A percentile compares a stretch with the other conserved stretches of the same genome.
Evolutionary conservation across 2,113 vertebrate genomes (phyloP).

Genomic region (Dipodomys ordii): DNA sequence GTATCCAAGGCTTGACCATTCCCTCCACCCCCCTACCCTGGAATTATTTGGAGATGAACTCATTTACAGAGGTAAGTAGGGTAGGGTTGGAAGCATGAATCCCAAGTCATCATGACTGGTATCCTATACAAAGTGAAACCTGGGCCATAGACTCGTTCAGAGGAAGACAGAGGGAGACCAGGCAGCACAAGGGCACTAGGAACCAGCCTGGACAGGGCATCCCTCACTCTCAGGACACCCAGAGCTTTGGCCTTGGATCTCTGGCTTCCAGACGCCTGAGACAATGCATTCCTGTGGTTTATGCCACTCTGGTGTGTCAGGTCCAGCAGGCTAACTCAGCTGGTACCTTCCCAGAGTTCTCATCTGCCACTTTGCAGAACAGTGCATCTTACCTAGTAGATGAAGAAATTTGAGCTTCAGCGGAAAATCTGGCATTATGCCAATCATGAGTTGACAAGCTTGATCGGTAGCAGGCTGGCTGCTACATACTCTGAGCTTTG

Average conservation of each 20-base stretch:
- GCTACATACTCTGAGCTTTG: not conserved
- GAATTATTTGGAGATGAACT: not conserved
- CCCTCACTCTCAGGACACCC: not conserved
- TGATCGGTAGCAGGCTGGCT: not conserved
- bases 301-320: not conserved
- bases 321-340: not conserved
- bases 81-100: not conserved
- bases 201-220: not conserved
- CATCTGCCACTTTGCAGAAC: not conserved
- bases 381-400: not conserved
- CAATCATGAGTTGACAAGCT: not conserved
- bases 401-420: not conserved
- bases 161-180: not conserved
- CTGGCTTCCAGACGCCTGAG: not conserved
- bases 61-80: not conserved
- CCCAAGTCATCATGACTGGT: not conserved
- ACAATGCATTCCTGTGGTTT: not conserved
- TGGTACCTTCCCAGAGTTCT: not conserved
- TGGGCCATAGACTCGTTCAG: not conserved
- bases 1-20: not conserved
- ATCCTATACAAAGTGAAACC: not conserved
- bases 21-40: not conserved
- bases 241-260: not conserved
- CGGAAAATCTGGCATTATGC: not conserved
- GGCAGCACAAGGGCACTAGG: not conserved